Evolutionary conservation across 2,113 vertebrate genomes (phyloP).

Genomic region (Apaloderma vittatum): DNA sequence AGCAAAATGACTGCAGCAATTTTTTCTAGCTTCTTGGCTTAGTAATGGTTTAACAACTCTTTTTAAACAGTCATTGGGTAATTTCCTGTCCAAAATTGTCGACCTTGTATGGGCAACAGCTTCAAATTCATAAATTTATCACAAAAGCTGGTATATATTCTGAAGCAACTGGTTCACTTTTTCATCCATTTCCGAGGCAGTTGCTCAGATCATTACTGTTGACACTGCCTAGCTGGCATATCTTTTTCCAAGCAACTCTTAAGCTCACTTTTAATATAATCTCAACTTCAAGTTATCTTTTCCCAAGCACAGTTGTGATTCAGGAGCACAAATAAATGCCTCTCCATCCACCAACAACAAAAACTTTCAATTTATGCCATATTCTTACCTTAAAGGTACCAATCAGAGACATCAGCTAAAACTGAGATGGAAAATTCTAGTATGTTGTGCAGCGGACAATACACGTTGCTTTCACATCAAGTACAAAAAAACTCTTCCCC

Average conservation of each 20-base stretch:
- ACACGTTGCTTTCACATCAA: not conserved
- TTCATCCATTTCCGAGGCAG: not conserved
- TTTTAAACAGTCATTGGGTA: not conserved
- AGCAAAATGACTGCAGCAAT: not conserved
- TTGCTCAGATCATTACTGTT: not conserved
- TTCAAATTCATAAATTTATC: not conserved
- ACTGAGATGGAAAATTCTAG: not conserved
- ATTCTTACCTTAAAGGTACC: not conserved
- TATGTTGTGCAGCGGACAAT: not conserved
- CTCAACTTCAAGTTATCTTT: not conserved
- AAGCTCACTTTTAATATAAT: not conserved
- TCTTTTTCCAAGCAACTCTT: not conserved
- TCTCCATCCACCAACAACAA: not conserved
- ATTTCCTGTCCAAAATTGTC: not conserved
- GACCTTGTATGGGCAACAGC: not conserved
- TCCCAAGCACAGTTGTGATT: not conserved
- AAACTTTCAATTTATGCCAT: not conserved
- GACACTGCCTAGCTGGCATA: not conserved
- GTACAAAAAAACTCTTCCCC: not conserved
- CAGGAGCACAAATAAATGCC: not conserved
- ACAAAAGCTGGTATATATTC: not conserved
- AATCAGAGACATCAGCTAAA: not conserved
- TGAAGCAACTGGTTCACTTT: conserved; percentile 11
- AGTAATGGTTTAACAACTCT: not conserved
- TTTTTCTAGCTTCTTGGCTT: conserved; percentile 9